Percentiles rank a stretch among this genome's conserved stretches.
These are phyloP conservation scores for Plebejus argus DNA, from an alignment of 2,888 invertebrate species.

Conservation along the genomic window DNA sequence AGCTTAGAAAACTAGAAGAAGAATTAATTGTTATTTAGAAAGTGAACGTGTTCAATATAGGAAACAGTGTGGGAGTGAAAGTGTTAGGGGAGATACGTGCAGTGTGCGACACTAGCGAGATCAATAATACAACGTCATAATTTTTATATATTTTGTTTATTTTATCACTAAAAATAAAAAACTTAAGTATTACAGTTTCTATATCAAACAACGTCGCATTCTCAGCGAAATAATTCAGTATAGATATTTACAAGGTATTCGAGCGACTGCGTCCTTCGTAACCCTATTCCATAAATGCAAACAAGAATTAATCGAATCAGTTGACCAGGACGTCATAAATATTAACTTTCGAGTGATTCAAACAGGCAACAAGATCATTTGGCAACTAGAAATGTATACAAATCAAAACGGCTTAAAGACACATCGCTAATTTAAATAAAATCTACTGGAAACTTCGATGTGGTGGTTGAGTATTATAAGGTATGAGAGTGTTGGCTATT, in stretches of 20 bases:
- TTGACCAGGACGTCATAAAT: conserved; percentile 61
- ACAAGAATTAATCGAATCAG: conserved; percentile 50
- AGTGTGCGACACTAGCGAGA: conserved; percentile 59
- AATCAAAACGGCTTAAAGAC: conserved; percentile 64
- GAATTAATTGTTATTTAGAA: conserved; percentile 63
- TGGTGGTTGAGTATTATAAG: conserved; percentile 72
- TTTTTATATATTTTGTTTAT: conserved; percentile 75
- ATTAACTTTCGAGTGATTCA: conserved; percentile 64
- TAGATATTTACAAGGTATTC: conserved; percentile 71
- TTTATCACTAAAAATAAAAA: conserved; percentile 78
- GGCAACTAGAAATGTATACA: conserved; percentile 77
- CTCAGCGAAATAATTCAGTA: conserved; percentile 75
- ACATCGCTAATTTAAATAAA: conserved; percentile 53
- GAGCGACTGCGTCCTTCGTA: conserved; percentile 46
- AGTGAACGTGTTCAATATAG: conserved; percentile 61
- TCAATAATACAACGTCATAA: conserved; percentile 57
- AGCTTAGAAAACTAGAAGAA: conserved; percentile 51
- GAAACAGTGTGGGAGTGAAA: conserved; percentile 56
- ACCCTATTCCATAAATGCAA: conserved; percentile 67
- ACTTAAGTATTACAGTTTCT: conserved; percentile 79
- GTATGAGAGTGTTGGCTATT: conserved; percentile 55
- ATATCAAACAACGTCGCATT: conserved; percentile 79
- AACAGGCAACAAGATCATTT: conserved; percentile 71
- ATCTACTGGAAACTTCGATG: conserved; percentile 54
- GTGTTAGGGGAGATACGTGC: conserved; percentile 64